Base-by-base conservation (phyloP, 2,888 invertebrate genomes). In the Apotomis turbidana region DNA sequence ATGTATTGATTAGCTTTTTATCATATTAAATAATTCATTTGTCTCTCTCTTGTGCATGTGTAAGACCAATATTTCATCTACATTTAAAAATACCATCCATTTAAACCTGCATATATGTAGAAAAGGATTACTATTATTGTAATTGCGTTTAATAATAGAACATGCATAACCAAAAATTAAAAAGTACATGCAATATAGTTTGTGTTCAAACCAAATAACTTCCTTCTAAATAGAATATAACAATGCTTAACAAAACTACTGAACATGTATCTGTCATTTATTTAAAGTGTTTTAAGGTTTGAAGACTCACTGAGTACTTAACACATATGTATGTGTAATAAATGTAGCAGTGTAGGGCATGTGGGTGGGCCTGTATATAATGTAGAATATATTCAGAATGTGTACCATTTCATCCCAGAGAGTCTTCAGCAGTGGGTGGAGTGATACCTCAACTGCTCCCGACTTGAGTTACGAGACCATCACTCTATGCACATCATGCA, bases 321-420 rank as follows among this genome's bases (percentile, higher is more conserved):
- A 46, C 41, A 41, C 6, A 41, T 4, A 52, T 15, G 64, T 46
- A 54, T 54, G 15, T 51, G n/a, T 27, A 27, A 27, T 54, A 10
- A 13, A 38, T 13, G 49, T 55, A 49, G 55, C 49, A 15, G 69
- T 15, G 36, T 66, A 12, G 38, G 59, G 60, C 52, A 38, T 46
- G 59, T 46, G 46, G 52, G 46, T 36, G 36, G 59, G 27, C 60
- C 71, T 74, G 78, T 74, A 78, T 74, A 75, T 78, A 81, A 76
- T 78, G 78, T 76, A 78, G 78, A 78, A 83, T 80, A 82, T 78
- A 84, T 78, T 83, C 85, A 83, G 82, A 83, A 80, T 81, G 80
- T 85, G 86, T 93, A 93, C 93, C 93, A 93, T 92, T 88, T 90
- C 91, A 91, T 92, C 89, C 91, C 93, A 90, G 90, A 87, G 88